phyloP scores from a whole-genome alignment of 2,113 vertebrate genomes.

The Mustela nigripes region DNA sequence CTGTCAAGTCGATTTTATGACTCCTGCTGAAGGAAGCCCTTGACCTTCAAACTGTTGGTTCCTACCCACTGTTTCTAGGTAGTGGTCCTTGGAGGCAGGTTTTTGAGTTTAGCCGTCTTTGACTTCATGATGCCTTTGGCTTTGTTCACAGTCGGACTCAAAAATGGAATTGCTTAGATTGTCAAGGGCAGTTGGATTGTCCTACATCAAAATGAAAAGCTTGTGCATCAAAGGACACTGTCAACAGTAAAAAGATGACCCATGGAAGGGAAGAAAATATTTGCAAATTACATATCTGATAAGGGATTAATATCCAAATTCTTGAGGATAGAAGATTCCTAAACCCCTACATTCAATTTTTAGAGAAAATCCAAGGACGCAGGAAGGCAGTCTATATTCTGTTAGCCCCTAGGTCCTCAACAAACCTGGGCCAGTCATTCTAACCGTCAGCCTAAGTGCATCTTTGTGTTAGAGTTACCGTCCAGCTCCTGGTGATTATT shows the following conservation, averaged over 20 bases:
- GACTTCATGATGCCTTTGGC: background rate
- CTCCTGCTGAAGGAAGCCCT: background rate
- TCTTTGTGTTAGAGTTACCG: background rate
- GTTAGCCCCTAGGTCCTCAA: background rate
- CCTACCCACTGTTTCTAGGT: background rate
- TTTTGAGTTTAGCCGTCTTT: background rate
- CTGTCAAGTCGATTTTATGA: background rate
- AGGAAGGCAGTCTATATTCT: background rate
- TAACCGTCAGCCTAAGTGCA: background rate
- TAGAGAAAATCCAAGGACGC: background rate
- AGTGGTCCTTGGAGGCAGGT: background rate
- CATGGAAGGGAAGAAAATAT: background rate
- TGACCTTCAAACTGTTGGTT: background rate
- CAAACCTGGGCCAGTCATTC: background rate
- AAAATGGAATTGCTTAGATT: background rate
- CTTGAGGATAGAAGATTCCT: background rate
- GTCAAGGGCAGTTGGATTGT: too few relatives aligned
- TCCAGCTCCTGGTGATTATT: background rate
- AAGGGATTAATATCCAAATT: background rate
- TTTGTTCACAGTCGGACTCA: background rate
- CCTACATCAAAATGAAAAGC: background rate
- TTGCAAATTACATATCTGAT: background rate
- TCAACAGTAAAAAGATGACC: background rate
- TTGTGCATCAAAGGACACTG: background rate
- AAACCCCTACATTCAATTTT: background rate